These are phyloP conservation scores for Strigamia crassipes DNA, from an alignment of 2,888 invertebrate species.

Conservation along the genomic window DNA sequence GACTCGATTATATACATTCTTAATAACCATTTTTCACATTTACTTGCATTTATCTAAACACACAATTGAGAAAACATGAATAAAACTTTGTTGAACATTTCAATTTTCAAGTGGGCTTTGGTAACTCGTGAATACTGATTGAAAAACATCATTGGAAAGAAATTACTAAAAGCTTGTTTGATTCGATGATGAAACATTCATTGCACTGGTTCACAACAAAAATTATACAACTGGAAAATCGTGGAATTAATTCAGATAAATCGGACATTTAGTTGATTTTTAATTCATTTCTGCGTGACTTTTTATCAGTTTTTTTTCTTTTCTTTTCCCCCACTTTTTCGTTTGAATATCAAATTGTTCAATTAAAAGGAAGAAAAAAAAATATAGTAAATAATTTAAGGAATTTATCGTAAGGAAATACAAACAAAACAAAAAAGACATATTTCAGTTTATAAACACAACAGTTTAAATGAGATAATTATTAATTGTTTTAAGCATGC, in stretches of 20 bases:
- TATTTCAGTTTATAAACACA: neutral
- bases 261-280: neutral
- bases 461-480: neutral
- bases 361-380: neutral
- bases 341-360: neutral
- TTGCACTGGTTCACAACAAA: conserved; percentile 4
- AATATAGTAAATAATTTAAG: neutral
- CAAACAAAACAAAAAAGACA: neutral
- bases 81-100: neutral
- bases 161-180: neutral
- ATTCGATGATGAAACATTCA: neutral
- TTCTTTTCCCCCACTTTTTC: neutral
- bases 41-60: neutral
- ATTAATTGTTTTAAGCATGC: neutral
- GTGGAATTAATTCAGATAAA: neutral
- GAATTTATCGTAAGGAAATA: neutral
- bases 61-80: neutral
- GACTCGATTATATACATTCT: neutral
- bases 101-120: neutral
- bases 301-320: too few relatives aligned
- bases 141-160: neutral
- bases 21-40: neutral
- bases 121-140: neutral
- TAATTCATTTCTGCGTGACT: neutral
- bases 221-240: neutral